Evolutionary conservation across 2,888 invertebrate genomes (phyloP), one percentile per base, ranked within the genome.

Genomic region (Thumatha senex): DNA sequence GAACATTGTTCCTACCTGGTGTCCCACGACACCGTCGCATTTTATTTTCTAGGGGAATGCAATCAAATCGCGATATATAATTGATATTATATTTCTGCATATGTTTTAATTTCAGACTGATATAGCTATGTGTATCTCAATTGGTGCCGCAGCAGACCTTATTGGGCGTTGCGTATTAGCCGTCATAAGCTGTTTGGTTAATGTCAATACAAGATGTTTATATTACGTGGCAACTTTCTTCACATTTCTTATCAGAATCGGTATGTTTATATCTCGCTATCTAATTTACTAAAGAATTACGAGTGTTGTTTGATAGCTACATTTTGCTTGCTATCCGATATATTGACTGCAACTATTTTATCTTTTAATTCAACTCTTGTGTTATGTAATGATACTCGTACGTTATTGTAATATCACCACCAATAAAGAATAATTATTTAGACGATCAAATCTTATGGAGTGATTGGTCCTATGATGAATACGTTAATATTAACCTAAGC

Each of bases 71-170:
- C n/a, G n/a, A n/a, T n/a, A n/a, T n/a, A n/a, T n/a, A n/a, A n/a
- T n/a, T n/a, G n/a, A n/a, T n/a, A n/a, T n/a, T n/a, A 24, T 24
- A 24, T 24, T 24, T 24, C 5, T 24, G 3, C 18, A 24, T 9
- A 8, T 1, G 8, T 33, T 33, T 41, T 30, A 39, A 24, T 82
- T 86, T 15, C 80, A 92, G 92, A 68, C 64, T 35, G 73, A 86
- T 69, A 86, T 90, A 10, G 89, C 91, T 1, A 72, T 75, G 13
- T 87, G 87, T 52, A 85, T 92, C 48, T 87, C 92, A 1, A 78
- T 91, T 11, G 78, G 85, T 50, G 83, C 89, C 0, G 89, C 81
- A 2, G 84, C 90, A 0, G 92, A 92, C 49, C 82, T 92, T 0
- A 76, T 81, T 1, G 88, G 90, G 0, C 78, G 92, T 8, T 88